phyloP scores from a whole-genome alignment of 2,797 vertebrate genomes.

The Sebastes taczanowskii region DNA sequence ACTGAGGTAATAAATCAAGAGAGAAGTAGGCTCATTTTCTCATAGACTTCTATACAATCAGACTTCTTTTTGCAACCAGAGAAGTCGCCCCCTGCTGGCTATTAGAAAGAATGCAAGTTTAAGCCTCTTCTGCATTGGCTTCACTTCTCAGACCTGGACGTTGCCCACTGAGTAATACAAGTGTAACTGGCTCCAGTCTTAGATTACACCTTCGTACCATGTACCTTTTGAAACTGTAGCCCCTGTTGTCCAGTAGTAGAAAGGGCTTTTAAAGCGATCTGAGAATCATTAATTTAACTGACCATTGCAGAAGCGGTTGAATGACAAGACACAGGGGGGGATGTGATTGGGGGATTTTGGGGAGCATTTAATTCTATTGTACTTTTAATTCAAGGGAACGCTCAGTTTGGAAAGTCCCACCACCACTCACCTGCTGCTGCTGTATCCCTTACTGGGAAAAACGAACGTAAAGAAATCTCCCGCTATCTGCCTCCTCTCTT shows the following conservation, averaged over 20 bases:
- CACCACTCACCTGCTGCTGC: constrained; percentile 30
- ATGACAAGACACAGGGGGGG: not conserved
- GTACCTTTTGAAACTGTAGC: constrained; percentile 40
- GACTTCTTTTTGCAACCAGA: too few species aligned
- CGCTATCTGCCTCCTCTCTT: constrained; percentile 10
- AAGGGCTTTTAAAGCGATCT: constrained; percentile 19
- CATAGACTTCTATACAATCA: not conserved
- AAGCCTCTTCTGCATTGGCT: not conserved
- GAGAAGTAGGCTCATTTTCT: not conserved
- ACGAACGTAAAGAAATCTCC: constrained; percentile 33
- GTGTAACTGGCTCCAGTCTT: constrained; percentile 1
- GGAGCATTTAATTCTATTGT: constrained; percentile 24
- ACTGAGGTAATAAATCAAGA: not conserved
- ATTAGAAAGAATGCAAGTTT: not conserved
- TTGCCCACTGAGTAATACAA: not conserved
- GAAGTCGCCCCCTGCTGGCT: too few species aligned
- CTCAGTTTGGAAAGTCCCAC: constrained; percentile 48
- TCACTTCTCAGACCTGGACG: not conserved
- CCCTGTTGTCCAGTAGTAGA: constrained; percentile 31
- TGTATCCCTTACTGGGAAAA: constrained; percentile 30
- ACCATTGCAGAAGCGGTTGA: not conserved
- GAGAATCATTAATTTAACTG: constrained; percentile 34
- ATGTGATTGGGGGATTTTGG: constrained; percentile 28
- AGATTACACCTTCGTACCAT: not conserved
- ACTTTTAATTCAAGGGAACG: not conserved